phyloP scores from a whole-genome alignment of 2,113 vertebrate genomes.

The Loxodonta africana region DNA sequence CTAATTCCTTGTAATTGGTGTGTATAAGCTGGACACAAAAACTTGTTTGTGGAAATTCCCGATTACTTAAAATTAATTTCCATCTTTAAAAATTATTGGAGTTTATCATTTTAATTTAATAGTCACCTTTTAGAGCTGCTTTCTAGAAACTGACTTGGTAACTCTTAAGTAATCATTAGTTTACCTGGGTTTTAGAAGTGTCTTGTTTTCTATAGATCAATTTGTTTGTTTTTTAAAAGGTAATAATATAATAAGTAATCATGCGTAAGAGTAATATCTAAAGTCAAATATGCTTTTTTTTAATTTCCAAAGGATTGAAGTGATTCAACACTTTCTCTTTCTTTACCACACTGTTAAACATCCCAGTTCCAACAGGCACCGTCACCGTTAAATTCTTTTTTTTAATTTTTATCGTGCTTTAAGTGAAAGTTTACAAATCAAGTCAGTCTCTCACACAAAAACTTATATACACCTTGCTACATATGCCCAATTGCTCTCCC shows the following conservation, averaged over 20 bases:
- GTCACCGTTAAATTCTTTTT: not conserved
- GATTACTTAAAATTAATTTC: not conserved
- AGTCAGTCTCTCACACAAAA: too few species aligned
- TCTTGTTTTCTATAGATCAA: not conserved
- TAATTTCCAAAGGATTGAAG: not conserved
- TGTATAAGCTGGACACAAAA: not conserved
- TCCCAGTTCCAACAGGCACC: not conserved
- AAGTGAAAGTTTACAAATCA: too few species aligned
- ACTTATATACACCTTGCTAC: too few species aligned
- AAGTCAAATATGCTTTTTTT: not conserved
- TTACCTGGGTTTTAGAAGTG: not conserved
- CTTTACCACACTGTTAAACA: not conserved
- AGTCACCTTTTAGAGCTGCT: not conserved
- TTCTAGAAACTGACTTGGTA: not conserved
- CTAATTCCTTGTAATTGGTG: not conserved
- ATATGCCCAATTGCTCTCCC: too few species aligned
- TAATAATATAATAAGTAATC: conserved; percentile 2
- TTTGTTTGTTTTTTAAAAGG: not conserved
- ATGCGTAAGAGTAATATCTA: not conserved
- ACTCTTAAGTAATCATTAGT: not conserved
- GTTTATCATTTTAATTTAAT: not conserved
- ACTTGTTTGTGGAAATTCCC: not conserved
- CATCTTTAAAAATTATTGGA: not conserved
- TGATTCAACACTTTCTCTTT: not conserved
- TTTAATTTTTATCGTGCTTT: too few species aligned